phyloP scores from a whole-genome alignment of 2,888 invertebrate species.

The Drosophila infuscata region DNA sequence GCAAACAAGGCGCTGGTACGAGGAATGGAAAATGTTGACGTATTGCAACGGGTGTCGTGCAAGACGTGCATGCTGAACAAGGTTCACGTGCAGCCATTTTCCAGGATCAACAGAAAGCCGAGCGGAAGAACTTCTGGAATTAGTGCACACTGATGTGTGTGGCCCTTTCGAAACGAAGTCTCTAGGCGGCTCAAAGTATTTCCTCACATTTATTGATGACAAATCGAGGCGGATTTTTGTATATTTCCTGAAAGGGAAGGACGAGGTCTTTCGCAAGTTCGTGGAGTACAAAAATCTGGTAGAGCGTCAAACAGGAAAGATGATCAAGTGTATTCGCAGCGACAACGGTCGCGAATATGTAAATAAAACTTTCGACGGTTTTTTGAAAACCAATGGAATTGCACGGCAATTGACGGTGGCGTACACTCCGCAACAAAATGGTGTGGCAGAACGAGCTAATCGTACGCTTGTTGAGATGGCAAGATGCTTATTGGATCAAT shows the following conservation, averaged over 20 bases:
- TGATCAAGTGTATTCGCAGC: background rate
- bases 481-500: too few relatives aligned
- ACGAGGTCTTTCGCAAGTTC: background rate
- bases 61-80: too few relatives aligned
- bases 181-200: background rate
- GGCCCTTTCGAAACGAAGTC: background rate
- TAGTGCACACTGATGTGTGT: background rate
- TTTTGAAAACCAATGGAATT: background rate
- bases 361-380: background rate
- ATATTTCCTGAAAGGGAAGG: background rate
- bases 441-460: background rate
- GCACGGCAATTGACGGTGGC: background rate
- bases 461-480: too few relatives aligned
- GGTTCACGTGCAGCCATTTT: constrained; percentile 1
- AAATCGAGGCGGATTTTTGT: background rate
- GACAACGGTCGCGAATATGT: background rate
- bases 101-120: background rate
- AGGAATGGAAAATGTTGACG: too few relatives aligned
- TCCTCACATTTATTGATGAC: constrained; percentile 2
- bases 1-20: too few relatives aligned
- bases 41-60: too few relatives aligned
- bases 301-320: background rate
- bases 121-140: background rate
- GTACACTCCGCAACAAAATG: background rate
- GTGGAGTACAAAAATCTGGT: too few relatives aligned